Evolutionary conservation across 2,113 vertebrate species (phyloP).

Genomic region (Prunella fulvescens): DNA sequence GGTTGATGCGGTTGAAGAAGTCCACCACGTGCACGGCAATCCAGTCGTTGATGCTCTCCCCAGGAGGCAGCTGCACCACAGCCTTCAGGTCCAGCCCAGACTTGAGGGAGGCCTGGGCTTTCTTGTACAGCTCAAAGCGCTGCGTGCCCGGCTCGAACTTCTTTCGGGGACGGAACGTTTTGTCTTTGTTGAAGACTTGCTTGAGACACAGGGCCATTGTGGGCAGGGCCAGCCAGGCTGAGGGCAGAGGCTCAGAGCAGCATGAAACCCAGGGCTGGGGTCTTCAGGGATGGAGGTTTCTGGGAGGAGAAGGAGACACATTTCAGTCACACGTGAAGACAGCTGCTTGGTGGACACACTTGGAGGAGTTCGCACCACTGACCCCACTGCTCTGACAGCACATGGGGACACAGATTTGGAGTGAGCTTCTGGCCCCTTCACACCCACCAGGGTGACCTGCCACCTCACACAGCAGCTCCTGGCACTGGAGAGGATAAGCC

Average conservation of each 20-base stretch:
- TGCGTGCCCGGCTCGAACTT: slow-evolving; percentile 94
- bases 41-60: slow-evolving; percentile 92
- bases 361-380: fast-evolving
- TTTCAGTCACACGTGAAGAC: not conserved
- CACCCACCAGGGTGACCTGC: not conserved
- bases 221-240: not conserved
- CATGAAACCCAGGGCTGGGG: not conserved
- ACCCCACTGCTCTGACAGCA: not conserved
- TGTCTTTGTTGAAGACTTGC: slow-evolving; percentile 97
- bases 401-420: not conserved
- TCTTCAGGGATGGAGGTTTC: not conserved
- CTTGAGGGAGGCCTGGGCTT: slow-evolving; percentile 94
- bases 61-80: slow-evolving; percentile 90
- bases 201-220: slow-evolving; percentile 92
- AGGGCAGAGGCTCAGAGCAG: not conserved
- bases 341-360: fast-evolving
- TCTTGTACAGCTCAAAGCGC: slow-evolving; percentile 95
- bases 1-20: slow-evolving; percentile 97
- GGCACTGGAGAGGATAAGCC: not conserved
- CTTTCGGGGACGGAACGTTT: slow-evolving; percentile 92
- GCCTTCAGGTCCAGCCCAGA: slow-evolving; percentile 91
- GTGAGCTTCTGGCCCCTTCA: not conserved
- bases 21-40: slow-evolving; percentile 95
- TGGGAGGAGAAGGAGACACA: not conserved
- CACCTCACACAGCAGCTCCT: not conserved